Conservation (phyloP, 2,888 invertebrate species). For the Drosophila quinaria region DNA sequence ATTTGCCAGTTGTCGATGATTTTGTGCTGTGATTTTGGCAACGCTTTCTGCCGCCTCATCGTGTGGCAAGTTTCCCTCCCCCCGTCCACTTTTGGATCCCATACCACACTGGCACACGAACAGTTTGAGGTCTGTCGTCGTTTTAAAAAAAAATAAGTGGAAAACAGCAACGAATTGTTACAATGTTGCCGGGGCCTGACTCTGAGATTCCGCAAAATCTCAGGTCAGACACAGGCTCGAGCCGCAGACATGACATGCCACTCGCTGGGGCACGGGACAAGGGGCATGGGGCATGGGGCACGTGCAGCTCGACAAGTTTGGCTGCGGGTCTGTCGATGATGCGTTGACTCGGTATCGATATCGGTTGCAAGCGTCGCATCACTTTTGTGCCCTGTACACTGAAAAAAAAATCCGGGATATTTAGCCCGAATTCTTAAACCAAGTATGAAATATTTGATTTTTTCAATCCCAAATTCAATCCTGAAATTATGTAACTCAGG, state of each 20-base stretch:
- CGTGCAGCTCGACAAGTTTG: slow-evolving; percentile 36
- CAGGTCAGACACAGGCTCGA: slow-evolving; percentile 32
- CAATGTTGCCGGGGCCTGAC: slow-evolving; percentile 55
- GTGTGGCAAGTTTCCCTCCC: slow-evolving; percentile 22
- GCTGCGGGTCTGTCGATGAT: slow-evolving; percentile 44
- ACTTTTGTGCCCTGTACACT: slow-evolving; percentile 51
- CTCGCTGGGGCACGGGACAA: slow-evolving; percentile 13
- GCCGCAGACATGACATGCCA: slow-evolving; percentile 21
- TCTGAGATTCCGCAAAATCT: slow-evolving; percentile 31
- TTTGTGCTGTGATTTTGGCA: slow-evolving; percentile 77
- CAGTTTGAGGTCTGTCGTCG: slow-evolving; percentile 21
- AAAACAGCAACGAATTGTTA: slow-evolving; percentile 81
- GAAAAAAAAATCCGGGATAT: too few species aligned
- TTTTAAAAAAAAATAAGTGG: slow-evolving; percentile 78
- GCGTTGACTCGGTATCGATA: slow-evolving; percentile 68
- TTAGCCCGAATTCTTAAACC: too few species aligned
- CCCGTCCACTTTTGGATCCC: neutral
- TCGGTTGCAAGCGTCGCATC: slow-evolving; percentile 64
- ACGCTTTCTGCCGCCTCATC: slow-evolving; percentile 60
- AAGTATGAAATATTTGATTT: too few species aligned
- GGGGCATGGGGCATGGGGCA: slow-evolving; percentile 9
- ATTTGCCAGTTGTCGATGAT: slow-evolving; percentile 83
- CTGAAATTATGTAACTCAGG: too few species aligned
- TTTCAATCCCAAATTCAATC: too few species aligned
- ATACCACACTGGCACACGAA: neutral